Base-by-base conservation (phyloP, 2,113 vertebrate genomes). In the Trochalopteron elliotii region DNA sequence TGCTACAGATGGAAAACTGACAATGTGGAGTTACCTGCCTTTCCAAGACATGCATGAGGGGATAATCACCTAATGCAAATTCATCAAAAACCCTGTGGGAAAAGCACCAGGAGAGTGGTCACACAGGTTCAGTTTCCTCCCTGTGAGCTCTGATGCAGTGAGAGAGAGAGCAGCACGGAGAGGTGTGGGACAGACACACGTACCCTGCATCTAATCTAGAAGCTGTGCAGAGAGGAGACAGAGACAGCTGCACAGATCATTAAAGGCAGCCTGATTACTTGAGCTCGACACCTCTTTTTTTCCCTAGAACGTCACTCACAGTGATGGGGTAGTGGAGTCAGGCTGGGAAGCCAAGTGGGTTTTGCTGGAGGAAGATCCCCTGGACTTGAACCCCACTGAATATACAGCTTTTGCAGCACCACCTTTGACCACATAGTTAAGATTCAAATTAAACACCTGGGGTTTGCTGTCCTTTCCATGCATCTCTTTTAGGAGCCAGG, bases 1-100 rank as follows among this genome's bases (percentile, higher is more conserved):
- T 92, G 85, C 82, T 94, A 94, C 96, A 96, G 95, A 97, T 95
- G 96, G 87, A 96, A 93, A 94, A 87, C 71, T 91, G 92, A 95
- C 95, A 93, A 84, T 7, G 83, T 71, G 67, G 95, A 88, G 95
- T 83, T 96, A 97, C 96, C 94, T 97, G 94, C 86, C 86, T 94
- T 88, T 79, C 69, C 13, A 61, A 96, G 95, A 94, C 77, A 71
- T 78, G 91, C 89, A 94, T 74, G 74, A 89, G 83, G 89, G 78
- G 87, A 90, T 92, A 96, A 94, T 92, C 77, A 95, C 83, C 63
- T 93, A 59, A 72, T 81, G 75, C 82, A 95, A 96, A 94, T 89
- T 59, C 87, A 93, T 87, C 59, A 40, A 84, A 92, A 88, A 19
- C 72, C 75, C 91, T 94, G 28, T 1, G 12, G 91, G 86, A 80